Conservation (phyloP, 1,140 invertebrate species). For the Cydia pomonella region DNA sequence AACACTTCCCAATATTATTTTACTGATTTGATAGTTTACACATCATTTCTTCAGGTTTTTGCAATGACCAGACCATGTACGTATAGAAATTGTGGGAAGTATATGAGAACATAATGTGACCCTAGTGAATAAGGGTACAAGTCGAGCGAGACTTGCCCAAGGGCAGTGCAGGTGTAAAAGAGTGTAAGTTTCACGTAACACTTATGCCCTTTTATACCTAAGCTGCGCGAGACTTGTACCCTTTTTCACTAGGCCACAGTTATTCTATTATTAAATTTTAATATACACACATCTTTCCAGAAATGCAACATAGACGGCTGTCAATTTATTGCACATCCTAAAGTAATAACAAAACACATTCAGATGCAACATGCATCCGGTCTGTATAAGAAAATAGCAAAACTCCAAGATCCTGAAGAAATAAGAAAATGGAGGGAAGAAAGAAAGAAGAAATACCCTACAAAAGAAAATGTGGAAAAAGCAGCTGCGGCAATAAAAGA, state of each 20-base stretch:
- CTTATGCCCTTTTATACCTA: no score
- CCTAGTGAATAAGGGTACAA: no score
- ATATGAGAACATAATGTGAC: no score
- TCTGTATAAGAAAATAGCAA: constrained; percentile 88
- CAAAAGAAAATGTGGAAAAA: constrained; percentile 85
- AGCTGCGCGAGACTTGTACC: no score
- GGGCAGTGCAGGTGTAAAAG: no score
- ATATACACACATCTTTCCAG: constrained; percentile 54
- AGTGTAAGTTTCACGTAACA: no score
- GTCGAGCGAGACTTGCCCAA: no score
- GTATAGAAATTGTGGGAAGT: no score
- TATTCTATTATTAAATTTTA: background rate
- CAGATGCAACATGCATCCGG: constrained; percentile 90
- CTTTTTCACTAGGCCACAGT: no score
- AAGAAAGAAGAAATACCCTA: constrained; percentile 88
- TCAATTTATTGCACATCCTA: constrained; percentile 88
- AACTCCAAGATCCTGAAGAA: constrained; percentile 88
- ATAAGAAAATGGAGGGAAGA: constrained; percentile 91
- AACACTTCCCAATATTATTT: no score
- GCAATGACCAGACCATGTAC: background rate
- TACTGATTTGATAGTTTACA: no score
- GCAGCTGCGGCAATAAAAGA: constrained; percentile 84
- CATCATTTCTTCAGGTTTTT: background rate
- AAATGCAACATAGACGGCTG: constrained; percentile 91
- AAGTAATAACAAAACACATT: constrained; percentile 89